Base-by-base conservation (phyloP, 2,888 invertebrate genomes). In the Dendrolimus pini region DNA sequence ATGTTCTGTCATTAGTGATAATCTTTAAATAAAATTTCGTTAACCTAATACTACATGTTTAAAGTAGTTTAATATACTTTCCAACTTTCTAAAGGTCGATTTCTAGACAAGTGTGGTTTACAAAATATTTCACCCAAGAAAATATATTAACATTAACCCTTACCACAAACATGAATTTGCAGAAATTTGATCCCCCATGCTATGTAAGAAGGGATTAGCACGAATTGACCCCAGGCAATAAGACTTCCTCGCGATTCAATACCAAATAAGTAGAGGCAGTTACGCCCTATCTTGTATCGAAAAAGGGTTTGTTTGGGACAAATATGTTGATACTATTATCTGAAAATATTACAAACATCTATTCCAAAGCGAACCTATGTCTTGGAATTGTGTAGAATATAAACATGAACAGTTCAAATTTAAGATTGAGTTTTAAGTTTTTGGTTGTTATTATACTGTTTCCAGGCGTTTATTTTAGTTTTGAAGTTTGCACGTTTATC, bases 271-370 rank as follows among this genome's bases (percentile, higher is more conserved):
- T 68, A 66, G 59, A 59, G 64, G 30, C 57, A 59, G 66, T 59
- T 64, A 78, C 77, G 72, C 80, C 80, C 71, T 67, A 63, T 77
- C 76, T 74, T 74, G 77, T 74, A 69, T 58, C 58, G 62, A 56
- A 59, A 57, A 56, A 57, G 58, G 47, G 57, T 59, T 60, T 47
- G 47, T 47, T 47, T 9, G 47, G 12, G 47, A 47, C 47, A 47
- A 54, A 56, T 56, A 54, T 42, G 55, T 41, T 55, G 13, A 41
- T n/a, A 18, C 54, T 14, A 41, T n/a, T 47, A 47, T 47, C 47
- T 47, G 30, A 54, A 52, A 54, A 54, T 54, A 54, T 54, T 54
- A 18, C n/a, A 30, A 30, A 30, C 30, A 54, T 54, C 9, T 54
- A 9, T 54, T 9, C 12, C 9, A 9, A 47, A 12, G 47, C 47